Evolutionary conservation across 2,113 vertebrate genomes (phyloP).

Genomic region (Ctenomys sociabilis): DNA sequence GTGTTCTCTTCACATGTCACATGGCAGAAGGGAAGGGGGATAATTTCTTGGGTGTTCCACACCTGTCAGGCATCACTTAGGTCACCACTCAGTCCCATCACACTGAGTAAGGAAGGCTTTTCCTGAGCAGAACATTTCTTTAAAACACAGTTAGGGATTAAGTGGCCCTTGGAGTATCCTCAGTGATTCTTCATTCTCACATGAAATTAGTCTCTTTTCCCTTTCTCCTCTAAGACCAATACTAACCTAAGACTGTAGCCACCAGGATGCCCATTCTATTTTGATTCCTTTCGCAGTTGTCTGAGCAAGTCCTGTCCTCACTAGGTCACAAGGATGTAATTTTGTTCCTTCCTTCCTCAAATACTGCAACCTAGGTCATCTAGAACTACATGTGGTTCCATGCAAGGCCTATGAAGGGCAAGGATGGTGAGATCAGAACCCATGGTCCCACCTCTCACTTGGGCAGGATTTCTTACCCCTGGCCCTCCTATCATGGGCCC

Average conservation of each 20-base stretch:
- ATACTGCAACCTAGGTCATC: not conserved
- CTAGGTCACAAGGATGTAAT: not conserved
- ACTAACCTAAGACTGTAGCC: not conserved
- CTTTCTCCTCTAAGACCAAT: not conserved
- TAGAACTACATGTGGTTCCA: not conserved
- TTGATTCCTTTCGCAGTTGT: fast-evolving
- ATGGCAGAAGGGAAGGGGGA: not conserved
- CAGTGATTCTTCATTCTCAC: not conserved
- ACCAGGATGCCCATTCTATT: not conserved
- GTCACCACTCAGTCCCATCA: not conserved
- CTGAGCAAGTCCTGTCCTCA: not conserved
- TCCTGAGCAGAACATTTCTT: not conserved
- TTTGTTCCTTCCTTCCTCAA: not conserved
- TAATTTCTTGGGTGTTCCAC: not conserved
- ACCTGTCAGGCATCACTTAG: not conserved
- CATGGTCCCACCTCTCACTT: not conserved
- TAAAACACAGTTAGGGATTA: not conserved
- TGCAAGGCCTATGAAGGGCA: not conserved
- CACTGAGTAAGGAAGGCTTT: too few relatives aligned
- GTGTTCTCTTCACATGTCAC: not conserved
- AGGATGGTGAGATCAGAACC: not conserved
- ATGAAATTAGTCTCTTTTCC: not conserved
- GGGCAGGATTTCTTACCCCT: not conserved
- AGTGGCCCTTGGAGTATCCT: too few relatives aligned
- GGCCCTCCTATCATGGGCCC: not conserved